phyloP scores from a whole-genome alignment of 2,797 vertebrate species.

The Microchirus variegatus region DNA sequence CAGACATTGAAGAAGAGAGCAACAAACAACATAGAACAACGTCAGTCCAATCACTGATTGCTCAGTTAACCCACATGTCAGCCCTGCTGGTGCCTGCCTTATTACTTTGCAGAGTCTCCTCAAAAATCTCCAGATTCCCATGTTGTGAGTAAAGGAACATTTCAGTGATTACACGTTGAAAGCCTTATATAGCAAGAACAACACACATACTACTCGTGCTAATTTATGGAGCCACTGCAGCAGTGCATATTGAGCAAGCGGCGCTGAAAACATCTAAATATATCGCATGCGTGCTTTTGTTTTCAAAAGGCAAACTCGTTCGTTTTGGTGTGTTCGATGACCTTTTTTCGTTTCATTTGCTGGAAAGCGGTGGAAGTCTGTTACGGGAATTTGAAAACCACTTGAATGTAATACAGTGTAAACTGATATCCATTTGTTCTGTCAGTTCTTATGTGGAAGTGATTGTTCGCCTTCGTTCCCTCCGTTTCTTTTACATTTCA shows the following conservation, averaged over 20 bases:
- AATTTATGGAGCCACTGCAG: conserved; percentile 10
- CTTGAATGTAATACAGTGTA: conserved; percentile 24
- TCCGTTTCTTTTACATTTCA: conserved; percentile 29
- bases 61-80: conserved; percentile 52
- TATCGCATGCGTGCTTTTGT: too few relatives aligned
- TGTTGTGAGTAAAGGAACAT: conserved; percentile 56
- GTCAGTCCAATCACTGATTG: conserved; percentile 31
- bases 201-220: conserved; percentile 15
- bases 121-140: conserved; percentile 53
- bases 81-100: conserved; percentile 38
- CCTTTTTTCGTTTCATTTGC: not conserved
- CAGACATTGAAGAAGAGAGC: too few relatives aligned
- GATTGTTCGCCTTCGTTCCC: conserved; percentile 29
- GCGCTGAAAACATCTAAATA: conserved; percentile 2
- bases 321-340: too few relatives aligned
- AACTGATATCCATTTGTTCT: conserved; percentile 29
- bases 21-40: too few relatives aligned
- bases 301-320: too few relatives aligned
- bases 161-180: conserved; percentile 32
- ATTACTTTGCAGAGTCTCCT: conserved; percentile 51
- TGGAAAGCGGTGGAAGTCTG: conserved; percentile 10
- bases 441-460: conserved; percentile 31
- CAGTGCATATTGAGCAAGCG: not conserved
- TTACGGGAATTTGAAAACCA: conserved; percentile 32
- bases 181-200: conserved; percentile 62